Percentiles rank a stretch among this genome's conserved stretches.
phyloP scores from a whole-genome alignment of 1,140 invertebrate genomes.

The Spodoptera frugiperda region DNA sequence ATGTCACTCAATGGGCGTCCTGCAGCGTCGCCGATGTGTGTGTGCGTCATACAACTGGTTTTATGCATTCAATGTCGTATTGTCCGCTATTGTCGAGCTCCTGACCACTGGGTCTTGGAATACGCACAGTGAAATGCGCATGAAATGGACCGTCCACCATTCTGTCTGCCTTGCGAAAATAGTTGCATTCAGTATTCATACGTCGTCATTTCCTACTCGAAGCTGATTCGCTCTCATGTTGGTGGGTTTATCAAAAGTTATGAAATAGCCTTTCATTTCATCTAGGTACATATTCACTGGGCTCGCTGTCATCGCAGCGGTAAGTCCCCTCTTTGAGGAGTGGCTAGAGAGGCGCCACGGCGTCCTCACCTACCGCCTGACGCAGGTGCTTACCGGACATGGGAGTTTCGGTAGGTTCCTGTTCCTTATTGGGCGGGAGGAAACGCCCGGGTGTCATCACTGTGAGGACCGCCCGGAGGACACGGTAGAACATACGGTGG shows the following conservation, averaged over 20 bases:
- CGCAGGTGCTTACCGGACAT: too few species aligned
- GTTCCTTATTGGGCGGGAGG: too few species aligned
- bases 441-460: too few species aligned
- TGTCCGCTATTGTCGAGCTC: conserved; percentile 65
- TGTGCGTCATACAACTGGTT: conserved; percentile 65
- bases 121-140: conserved; percentile 50
- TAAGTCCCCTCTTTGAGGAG: too few species aligned
- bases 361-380: too few species aligned
- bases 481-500: too few species aligned
- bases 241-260: neutral
- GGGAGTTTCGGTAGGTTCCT: too few species aligned
- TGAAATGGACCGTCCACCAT: conserved; percentile 19
- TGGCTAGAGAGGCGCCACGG: too few species aligned
- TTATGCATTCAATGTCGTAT: conserved; percentile 68
- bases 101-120: conserved; percentile 62
- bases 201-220: neutral
- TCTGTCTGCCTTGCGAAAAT: conserved; percentile 18
- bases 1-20: conserved; percentile 68
- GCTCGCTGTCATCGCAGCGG: too few species aligned
- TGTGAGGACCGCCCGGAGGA: too few species aligned
- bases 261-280: neutral
- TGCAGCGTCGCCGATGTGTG: conserved; percentile 47
- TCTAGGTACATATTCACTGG: too few species aligned
- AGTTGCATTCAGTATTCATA: conserved; percentile 9
- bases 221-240: neutral